These are phyloP conservation scores for Willowsia nigromaculata DNA, from an alignment of 2,888 invertebrate species.

Conservation along the genomic window DNA sequence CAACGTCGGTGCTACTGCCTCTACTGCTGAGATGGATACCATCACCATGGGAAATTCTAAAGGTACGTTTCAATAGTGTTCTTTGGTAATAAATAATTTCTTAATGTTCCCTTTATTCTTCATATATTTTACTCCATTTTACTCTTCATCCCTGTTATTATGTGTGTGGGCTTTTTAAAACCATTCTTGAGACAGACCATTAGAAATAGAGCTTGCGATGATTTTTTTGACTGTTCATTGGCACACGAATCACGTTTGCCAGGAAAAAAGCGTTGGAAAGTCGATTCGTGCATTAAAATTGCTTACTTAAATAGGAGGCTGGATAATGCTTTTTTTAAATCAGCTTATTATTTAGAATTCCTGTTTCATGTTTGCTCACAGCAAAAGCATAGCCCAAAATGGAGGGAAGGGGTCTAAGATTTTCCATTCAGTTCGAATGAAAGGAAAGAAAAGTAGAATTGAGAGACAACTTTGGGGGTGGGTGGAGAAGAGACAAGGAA, in stretches of 20 bases:
- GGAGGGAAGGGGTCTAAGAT: neutral
- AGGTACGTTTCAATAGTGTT: slow-evolving; percentile 47
- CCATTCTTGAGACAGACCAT: slow-evolving; percentile 1
- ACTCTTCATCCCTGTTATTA: neutral
- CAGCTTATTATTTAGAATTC: neutral
- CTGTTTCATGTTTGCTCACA: neutral
- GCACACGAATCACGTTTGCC: slow-evolving; percentile 12
- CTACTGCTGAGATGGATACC: slow-evolving; percentile 30
- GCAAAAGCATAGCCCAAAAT: neutral
- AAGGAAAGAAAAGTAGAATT: neutral
- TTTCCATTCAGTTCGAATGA: slow-evolving; percentile 4
- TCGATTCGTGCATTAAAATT: slow-evolving; percentile 38
- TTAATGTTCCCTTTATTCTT: neutral
- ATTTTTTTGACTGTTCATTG: slow-evolving; percentile 6
- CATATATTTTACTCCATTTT: neutral
- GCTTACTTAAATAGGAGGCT: neutral
- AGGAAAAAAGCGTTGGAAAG: neutral
- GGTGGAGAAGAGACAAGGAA: neutral
- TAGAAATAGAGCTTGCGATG: neutral
- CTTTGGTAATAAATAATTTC: slow-evolving; percentile 51
- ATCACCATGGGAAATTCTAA: slow-evolving; percentile 58
- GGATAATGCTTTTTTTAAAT: neutral
- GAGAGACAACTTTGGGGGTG: neutral
- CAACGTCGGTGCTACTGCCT: neutral
- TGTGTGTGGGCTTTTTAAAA: neutral